Conservation (phyloP, 2,797 vertebrate species). For the Trematomus bernacchii region DNA sequence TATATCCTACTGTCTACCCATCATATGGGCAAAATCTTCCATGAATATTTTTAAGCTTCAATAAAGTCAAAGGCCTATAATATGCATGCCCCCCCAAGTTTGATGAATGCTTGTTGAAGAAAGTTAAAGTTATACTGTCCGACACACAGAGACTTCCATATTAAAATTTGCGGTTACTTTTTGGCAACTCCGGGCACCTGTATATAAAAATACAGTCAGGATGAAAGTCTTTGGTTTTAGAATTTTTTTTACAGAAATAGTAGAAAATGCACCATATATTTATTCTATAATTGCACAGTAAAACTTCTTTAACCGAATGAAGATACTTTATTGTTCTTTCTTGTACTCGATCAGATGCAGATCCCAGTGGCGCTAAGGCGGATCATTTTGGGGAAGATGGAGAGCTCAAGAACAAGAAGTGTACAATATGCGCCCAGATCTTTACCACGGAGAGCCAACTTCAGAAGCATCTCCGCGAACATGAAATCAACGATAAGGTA, state of each 20-base stretch:
- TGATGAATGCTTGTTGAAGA: too few species aligned
- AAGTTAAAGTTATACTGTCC: too few species aligned
- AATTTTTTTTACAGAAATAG: not conserved
- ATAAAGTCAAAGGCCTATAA: too few species aligned
- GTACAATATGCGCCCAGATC: conserved; percentile 91
- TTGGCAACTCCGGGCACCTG: too few species aligned
- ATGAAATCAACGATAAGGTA: conserved; percentile 97
- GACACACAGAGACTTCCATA: too few species aligned
- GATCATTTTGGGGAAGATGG: conserved; percentile 86
- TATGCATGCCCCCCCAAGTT: too few species aligned
- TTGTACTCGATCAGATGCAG: conserved; percentile 48
- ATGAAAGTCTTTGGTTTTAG: not conserved
- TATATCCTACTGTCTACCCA: too few species aligned
- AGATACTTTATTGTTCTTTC: conserved; percentile 21
- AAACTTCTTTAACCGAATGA: conserved; percentile 26
- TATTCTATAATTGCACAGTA: not conserved
- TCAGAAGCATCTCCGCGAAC: conserved; percentile 95
- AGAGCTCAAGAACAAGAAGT: conserved; percentile 89
- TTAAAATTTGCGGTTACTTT: too few species aligned
- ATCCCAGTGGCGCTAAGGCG: conserved; percentile 80
- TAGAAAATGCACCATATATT: not conserved
- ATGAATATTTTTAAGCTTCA: too few species aligned
- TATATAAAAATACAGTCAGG: not conserved
- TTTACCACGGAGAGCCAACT: conserved; percentile 94
- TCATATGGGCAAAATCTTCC: too few species aligned